Conservation (phyloP, 1,140 invertebrate genomes). For the Hycleus cichorii region DNA sequence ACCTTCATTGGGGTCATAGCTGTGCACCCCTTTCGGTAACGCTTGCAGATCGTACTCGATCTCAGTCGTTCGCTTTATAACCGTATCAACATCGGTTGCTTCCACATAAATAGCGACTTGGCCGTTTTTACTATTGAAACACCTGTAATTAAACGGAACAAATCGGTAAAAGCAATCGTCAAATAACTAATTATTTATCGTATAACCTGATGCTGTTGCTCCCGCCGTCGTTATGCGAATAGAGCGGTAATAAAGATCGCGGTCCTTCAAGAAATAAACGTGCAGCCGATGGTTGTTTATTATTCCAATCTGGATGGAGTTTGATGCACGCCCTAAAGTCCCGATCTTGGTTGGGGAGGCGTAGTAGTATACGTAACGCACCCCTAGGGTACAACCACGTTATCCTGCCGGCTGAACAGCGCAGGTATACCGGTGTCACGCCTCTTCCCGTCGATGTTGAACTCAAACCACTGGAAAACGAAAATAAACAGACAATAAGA, state of each 20-base stretch:
- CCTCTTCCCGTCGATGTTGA: slow-evolving; percentile 46
- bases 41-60: slow-evolving; percentile 63
- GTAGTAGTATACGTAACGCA: slow-evolving; percentile 61
- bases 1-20: slow-evolving; percentile 53
- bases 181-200: neutral
- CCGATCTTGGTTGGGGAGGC: slow-evolving; percentile 49
- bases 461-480: slow-evolving; percentile 48
- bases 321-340: slow-evolving; percentile 66
- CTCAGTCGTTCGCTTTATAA: slow-evolving; percentile 47
- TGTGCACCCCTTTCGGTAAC: slow-evolving; percentile 40
- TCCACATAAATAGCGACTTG: slow-evolving; percentile 69
- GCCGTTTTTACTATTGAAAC: slow-evolving; percentile 60
- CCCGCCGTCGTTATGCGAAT: slow-evolving; percentile 54
- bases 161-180: neutral
- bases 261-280: slow-evolving; percentile 64
- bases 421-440: slow-evolving; percentile 68
- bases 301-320: slow-evolving; percentile 38
- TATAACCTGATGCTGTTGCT: slow-evolving; percentile 45
- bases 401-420: slow-evolving; percentile 63
- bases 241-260: slow-evolving; percentile 54
- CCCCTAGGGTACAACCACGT: slow-evolving; percentile 69
- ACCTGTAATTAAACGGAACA: slow-evolving; percentile 34
- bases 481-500: slow-evolving; percentile 6
- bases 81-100: slow-evolving; percentile 41
- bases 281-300: slow-evolving; percentile 42